phyloP scores from a whole-genome alignment of 1,140 invertebrate species.

The Sycobia sp. region DNA sequence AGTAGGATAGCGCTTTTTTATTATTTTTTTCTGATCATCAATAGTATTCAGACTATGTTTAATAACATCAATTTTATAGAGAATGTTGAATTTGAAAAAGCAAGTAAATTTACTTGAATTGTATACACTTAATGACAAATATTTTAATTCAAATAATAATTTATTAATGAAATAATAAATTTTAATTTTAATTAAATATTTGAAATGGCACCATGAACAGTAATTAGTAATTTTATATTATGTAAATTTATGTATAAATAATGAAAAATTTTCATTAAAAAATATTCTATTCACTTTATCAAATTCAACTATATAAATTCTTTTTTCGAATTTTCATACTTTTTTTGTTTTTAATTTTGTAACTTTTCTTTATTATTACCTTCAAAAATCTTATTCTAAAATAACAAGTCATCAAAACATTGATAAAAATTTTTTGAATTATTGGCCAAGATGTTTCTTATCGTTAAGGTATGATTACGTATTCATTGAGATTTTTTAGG shows the following conservation, averaged over 20 bases:
- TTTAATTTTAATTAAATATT: too few relatives aligned
- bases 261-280: not conserved
- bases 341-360: slow-evolving; percentile 1
- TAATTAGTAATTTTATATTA: too few relatives aligned
- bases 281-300: not conserved
- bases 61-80: slow-evolving; percentile 7
- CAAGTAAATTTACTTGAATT: too few relatives aligned
- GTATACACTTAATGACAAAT: too few relatives aligned
- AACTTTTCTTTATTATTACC: too few relatives aligned
- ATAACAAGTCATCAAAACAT: slow-evolving; percentile 52
- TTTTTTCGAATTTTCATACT: not conserved
- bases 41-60: slow-evolving; percentile 44
- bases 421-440: slow-evolving; percentile 13
- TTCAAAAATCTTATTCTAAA: slow-evolving; percentile 56
- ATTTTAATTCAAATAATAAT: too few relatives aligned
- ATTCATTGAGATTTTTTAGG: slow-evolving; percentile 28
- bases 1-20: slow-evolving; percentile 61
- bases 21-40: slow-evolving; percentile 50
- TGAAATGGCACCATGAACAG: too few relatives aligned
- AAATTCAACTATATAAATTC: slow-evolving; percentile 6
- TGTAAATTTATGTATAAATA: too few relatives aligned
- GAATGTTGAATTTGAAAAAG: slow-evolving; percentile 13
- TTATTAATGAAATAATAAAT: too few relatives aligned
- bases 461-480: slow-evolving; percentile 24
- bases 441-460: slow-evolving; percentile 11